A percentile compares a stretch with the other conserved stretches of the same genome.
Evolutionary conservation across 2,113 vertebrate genomes (phyloP).

Genomic region (Thomomys bottae): DNA sequence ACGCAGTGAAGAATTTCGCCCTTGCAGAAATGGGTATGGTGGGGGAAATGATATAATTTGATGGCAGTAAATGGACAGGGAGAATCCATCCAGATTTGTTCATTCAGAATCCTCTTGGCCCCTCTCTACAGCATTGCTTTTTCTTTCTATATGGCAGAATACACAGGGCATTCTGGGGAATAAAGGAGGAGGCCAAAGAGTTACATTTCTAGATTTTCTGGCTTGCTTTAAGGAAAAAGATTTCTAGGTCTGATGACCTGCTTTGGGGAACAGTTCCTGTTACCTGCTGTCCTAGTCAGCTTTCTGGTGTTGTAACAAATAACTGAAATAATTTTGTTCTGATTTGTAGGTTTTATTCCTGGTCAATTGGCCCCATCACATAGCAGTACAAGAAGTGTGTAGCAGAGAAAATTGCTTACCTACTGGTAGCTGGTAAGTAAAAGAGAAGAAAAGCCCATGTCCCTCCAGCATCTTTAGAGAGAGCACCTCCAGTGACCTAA

Average conservation of each 20-base stretch:
- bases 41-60: not conserved
- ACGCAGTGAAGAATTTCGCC: not conserved
- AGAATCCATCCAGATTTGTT: too few relatives aligned
- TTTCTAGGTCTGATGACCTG: not conserved
- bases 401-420: not conserved
- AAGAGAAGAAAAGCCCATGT: not conserved
- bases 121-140: not conserved
- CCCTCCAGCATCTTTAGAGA: not conserved
- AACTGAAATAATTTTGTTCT: not conserved
- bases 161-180: not conserved
- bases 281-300: not conserved
- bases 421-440: not conserved
- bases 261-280: not conserved
- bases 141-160: too few relatives aligned
- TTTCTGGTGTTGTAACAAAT: not conserved
- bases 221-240: not conserved
- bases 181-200: not conserved
- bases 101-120: not conserved
- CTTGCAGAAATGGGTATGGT: not conserved
- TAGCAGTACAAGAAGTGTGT: not conserved
- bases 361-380: not conserved
- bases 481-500: not conserved
- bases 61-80: not conserved
- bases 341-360: not conserved
- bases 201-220: not conserved